Evolutionary conservation across 2,113 vertebrate species (phyloP), one percentile per base, ranked within the genome.

Genomic region (Callospermophilus lateralis): DNA sequence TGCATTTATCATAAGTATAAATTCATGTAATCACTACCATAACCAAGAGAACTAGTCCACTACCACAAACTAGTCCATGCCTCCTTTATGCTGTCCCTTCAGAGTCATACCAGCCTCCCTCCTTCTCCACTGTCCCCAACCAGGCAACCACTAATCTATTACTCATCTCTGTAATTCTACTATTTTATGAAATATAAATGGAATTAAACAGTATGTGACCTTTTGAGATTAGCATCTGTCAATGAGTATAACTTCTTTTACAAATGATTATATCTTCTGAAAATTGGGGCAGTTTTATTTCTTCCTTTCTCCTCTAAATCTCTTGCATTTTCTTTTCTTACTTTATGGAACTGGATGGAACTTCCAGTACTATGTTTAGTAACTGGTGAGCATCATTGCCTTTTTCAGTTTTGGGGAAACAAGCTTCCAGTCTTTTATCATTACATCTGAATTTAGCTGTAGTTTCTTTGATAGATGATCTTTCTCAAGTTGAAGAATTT

Each of bases 161-260:
- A 15, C 11, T 61, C 17, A 58, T 12, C 13, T 12, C 2, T 81
- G n/a, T 70, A 74, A 34, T 58, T 65, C 74, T 67, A 8, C 45
- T 63, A 90, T 61, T 87, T 61, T 88, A 8, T 95, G 37, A 90
- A 86, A 72, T 30, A 67, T 63, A 9, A 92, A 79, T 83, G 16
- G 24, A 76, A 65, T 70, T 42, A 34, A 19, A 90, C 0, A 30
- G 3, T 48, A 24, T 28, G 9, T 83, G 32, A 37, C 13, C 30
- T 92, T 90, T 72, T 32, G 42, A 77, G 63, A 72, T 76, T 65
- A 86, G 32, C 8, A 48, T 90, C 84, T 86, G 30, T 76, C 22
- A 55, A 6, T 88, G 1, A 78, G 51, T 20, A n/a, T 78, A 58
- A 70, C 83, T 89, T 85, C 39, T 61, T 86, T 30, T 10, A 17